Evolutionary conservation across 2,888 invertebrate species (phyloP).

Genomic region (Lithophane semibrunnea): DNA sequence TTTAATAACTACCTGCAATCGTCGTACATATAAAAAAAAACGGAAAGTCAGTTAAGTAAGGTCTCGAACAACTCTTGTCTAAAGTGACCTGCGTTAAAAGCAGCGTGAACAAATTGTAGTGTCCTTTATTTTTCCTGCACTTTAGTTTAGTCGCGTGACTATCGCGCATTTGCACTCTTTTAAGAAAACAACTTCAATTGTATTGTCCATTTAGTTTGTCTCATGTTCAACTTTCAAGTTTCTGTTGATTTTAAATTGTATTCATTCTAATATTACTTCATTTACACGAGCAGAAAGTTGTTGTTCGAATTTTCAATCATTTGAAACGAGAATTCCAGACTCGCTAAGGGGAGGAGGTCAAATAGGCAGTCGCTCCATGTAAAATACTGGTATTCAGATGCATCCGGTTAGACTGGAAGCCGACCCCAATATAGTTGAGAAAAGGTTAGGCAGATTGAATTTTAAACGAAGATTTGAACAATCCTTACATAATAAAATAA

Average conservation of each 20-base stretch:
- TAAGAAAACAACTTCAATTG: neutral
- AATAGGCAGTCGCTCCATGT: too few relatives aligned
- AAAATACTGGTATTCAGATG: too few relatives aligned
- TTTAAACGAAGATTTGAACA: too few relatives aligned
- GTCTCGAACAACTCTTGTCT: neutral
- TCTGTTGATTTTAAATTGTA: neutral
- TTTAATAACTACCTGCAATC: neutral
- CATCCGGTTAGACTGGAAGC: too few relatives aligned
- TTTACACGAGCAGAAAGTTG: neutral
- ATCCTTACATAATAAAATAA: neutral
- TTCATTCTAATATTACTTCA: neutral
- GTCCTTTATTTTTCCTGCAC: constrained; percentile 1
- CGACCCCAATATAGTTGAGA: too few relatives aligned
- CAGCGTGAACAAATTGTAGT: neutral
- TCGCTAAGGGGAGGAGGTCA: too few relatives aligned
- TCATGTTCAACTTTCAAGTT: neutral
- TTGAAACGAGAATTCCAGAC: neutral
- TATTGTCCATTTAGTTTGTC: constrained; percentile 5
- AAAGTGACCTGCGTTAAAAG: neutral
- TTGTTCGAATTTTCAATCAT: neutral
- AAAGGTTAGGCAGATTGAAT: too few relatives aligned
- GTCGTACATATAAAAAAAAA: neutral
- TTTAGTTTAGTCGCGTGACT: constrained; percentile 6
- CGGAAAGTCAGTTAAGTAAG: neutral
- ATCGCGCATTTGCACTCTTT: neutral